phyloP scores from a whole-genome alignment of 1,140 invertebrate species.

The Trachelipus rathkii region DNA sequence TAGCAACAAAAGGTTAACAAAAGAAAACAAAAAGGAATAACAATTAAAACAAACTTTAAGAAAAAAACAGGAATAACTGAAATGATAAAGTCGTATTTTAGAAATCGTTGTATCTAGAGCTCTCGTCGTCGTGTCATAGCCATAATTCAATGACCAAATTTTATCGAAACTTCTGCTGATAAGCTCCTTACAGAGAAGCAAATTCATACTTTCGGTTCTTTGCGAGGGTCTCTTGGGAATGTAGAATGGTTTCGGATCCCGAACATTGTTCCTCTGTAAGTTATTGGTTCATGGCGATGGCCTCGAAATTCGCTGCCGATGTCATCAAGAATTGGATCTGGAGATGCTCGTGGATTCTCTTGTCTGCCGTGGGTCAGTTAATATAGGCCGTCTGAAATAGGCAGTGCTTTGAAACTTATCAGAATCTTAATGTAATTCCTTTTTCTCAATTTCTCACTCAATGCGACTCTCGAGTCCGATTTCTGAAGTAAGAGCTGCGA shows the following conservation, averaged over 20 bases:
- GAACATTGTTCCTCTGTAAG: background rate
- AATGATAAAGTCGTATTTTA: too few species aligned
- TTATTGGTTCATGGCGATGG: background rate
- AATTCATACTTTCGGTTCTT: background rate
- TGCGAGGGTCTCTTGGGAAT: constrained; percentile 17
- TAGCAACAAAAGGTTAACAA: too few species aligned
- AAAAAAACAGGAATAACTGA: too few species aligned
- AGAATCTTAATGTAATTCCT: background rate
- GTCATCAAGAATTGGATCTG: constrained; percentile 5
- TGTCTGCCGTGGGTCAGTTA: background rate
- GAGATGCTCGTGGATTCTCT: too few species aligned
- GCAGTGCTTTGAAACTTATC: background rate
- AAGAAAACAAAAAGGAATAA: too few species aligned
- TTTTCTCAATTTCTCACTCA: background rate
- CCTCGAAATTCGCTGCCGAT: background rate
- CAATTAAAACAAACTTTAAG: too few species aligned
- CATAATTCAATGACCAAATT: constrained; percentile 16
- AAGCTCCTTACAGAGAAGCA: background rate
- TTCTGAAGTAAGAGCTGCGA: constrained; percentile 3
- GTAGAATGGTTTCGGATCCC: constrained; percentile 10
- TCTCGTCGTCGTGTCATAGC: constrained; percentile 28
- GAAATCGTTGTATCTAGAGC: constrained; percentile 17
- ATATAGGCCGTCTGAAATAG: constrained; percentile 4
- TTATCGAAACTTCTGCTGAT: background rate
- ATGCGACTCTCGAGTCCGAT: constrained; percentile 16